Percentiles rank a stretch among this genome's conserved stretches.
Conservation (phyloP, 1,140 invertebrate species). For the Cataglyphis hispanica region DNA sequence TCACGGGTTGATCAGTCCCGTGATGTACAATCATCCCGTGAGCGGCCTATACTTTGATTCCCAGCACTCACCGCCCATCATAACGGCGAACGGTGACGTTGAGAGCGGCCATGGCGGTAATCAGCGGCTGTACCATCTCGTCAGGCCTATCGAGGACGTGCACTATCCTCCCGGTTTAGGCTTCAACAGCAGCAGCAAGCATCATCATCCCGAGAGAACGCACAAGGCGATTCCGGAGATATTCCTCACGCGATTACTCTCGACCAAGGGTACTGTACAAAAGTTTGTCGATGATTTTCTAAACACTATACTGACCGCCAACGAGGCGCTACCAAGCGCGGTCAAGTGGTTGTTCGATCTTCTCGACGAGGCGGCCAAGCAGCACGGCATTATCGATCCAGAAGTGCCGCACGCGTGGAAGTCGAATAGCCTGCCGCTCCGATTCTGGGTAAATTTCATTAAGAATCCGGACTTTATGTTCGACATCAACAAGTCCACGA, state of each 20-base stretch:
- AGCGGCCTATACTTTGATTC: slow-evolving; percentile 89
- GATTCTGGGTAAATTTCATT: slow-evolving; percentile 99
- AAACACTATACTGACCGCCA: slow-evolving; percentile 94
- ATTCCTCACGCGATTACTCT: slow-evolving; percentile 96
- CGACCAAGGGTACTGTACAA: slow-evolving; percentile 98
- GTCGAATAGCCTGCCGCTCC: slow-evolving; percentile 96
- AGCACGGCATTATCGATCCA: slow-evolving; percentile 94
- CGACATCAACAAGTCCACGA: slow-evolving; percentile 97
- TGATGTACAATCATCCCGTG: slow-evolving; percentile 83
- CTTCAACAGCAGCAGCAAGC: slow-evolving; percentile 77
- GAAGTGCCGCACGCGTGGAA: slow-evolving; percentile 99
- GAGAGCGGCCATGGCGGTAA: slow-evolving; percentile 89
- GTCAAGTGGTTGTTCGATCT: slow-evolving; percentile 98
- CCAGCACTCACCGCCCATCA: slow-evolving; percentile 89
- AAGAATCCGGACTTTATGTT: slow-evolving; percentile 99
- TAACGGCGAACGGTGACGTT: slow-evolving; percentile 91
- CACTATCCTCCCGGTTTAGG: slow-evolving; percentile 87
- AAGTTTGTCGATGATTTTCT: slow-evolving; percentile 99
- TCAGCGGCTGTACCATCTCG: slow-evolving; percentile 93
- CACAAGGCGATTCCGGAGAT: slow-evolving; percentile 98
- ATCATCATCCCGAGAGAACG: slow-evolving; percentile 91
- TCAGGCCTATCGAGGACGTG: slow-evolving; percentile 93
- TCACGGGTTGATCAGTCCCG: slow-evolving; percentile 82
- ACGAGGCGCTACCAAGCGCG: slow-evolving; percentile 95
- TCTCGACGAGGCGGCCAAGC: slow-evolving; percentile 95